Evolutionary conservation across 2,888 invertebrate species (phyloP).

Genomic region (Prostheceraeus crozeri): DNA sequence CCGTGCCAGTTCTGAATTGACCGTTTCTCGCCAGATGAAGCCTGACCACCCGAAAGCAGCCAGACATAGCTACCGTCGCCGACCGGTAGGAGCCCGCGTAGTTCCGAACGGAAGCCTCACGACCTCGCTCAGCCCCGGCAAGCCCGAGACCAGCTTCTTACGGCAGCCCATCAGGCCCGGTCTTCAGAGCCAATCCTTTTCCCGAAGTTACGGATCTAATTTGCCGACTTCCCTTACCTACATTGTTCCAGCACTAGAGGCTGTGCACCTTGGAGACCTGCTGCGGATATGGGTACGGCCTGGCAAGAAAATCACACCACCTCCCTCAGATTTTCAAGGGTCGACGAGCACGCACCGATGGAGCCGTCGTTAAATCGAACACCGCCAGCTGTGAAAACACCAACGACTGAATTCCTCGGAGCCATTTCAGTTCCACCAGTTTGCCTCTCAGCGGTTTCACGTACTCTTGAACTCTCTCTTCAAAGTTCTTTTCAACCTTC

Average conservation of each 20-base stretch:
- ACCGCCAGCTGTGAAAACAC: no score
- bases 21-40: no score
- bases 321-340: slow-evolving; percentile 58
- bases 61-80: no score
- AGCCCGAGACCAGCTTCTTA: slow-evolving; percentile 29
- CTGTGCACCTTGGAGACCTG: slow-evolving; percentile 69
- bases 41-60: no score
- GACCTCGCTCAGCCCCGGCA: no score
- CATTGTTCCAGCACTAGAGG: slow-evolving; percentile 66
- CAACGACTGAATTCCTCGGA: no score
- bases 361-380: no score
- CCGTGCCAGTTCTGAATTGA: no score
- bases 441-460: slow-evolving; percentile 60
- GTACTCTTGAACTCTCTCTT: slow-evolving; percentile 64
- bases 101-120: no score
- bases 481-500: slow-evolving; percentile 65
- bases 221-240: slow-evolving; percentile 67
- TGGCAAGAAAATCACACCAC: slow-evolving; percentile 56
- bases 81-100: no score
- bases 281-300: slow-evolving; percentile 68
- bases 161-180: slow-evolving; percentile 60
- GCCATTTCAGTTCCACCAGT: slow-evolving; percentile 56
- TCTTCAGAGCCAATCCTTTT: slow-evolving; percentile 70
- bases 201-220: slow-evolving; percentile 63
- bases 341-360: slow-evolving; percentile 43